Evolutionary conservation across 1,140 invertebrate species (phyloP).

Genomic region (Apis mellifera): DNA sequence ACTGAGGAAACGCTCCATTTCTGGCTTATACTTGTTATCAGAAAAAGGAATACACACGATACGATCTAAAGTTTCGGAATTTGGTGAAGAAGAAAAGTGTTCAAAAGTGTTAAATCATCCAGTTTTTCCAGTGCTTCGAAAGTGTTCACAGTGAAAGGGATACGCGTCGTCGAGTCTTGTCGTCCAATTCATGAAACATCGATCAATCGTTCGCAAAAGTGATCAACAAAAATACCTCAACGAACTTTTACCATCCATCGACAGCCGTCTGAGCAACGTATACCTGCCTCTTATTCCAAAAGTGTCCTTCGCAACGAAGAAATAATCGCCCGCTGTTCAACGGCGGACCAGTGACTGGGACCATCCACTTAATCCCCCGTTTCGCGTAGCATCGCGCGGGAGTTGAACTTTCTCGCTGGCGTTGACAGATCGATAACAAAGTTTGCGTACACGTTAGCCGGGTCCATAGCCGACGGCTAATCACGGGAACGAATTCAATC

Average conservation of each 20-base stretch:
- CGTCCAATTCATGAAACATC: too few relatives aligned
- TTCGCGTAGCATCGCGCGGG: slow-evolving; percentile 44
- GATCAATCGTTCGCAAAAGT: background rate
- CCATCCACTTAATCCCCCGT: background rate
- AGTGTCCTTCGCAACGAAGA: too few relatives aligned
- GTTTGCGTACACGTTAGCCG: slow-evolving; percentile 61
- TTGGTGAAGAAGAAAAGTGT: slow-evolving; percentile 18
- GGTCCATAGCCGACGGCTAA: slow-evolving; percentile 43
- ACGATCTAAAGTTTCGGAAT: background rate
- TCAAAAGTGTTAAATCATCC: background rate
- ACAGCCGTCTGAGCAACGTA: background rate
- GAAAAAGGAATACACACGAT: background rate
- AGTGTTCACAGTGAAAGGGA: slow-evolving; percentile 6
- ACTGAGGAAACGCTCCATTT: background rate
- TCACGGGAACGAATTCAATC: background rate
- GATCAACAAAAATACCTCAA: background rate
- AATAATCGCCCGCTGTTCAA: background rate
- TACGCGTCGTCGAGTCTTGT: background rate
- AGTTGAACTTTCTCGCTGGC: slow-evolving; percentile 69
- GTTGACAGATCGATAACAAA: slow-evolving; percentile 75
- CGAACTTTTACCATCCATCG: background rate
- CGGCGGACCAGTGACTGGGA: background rate
- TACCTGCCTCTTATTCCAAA: background rate
- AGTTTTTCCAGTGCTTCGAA: slow-evolving; percentile 2
- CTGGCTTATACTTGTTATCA: background rate